Evolutionary conservation across 2,797 vertebrate genomes (phyloP), one percentile per base, ranked within the genome.

Genomic region (Vultur gryphus): DNA sequence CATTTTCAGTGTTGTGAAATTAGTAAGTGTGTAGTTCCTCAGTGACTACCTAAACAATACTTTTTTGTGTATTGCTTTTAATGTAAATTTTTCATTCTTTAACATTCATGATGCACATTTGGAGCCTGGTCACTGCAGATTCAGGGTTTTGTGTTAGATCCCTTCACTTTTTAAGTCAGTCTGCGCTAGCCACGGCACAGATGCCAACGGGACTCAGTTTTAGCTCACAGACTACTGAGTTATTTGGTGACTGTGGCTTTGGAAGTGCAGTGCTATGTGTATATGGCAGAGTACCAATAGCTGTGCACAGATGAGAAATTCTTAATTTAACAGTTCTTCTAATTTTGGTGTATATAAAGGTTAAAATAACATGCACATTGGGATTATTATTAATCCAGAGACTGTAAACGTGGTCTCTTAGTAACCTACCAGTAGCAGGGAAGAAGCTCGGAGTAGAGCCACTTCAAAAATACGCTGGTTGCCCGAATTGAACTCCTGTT

Each of bases 401-500:
- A 16, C 65, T 69, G 59, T 78, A 92, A 94, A 78, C 1, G 3
- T 87, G 87, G 71, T 96, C 37, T 94, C 92, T 82, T 91, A 86
- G 91, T 95, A 94, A 95, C 73, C 59, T 82, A 57, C n/a, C 4
- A 6, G 86, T 93, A 67, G 75, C 29, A 90, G 67, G 67, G 87
- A 84, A 96, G 83, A 90, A 90, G 84, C 73, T 95, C 59, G 0
- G 77, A 71, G 89, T 51, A 54, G 82, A 95, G 43, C 57, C 35
- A 41, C 93, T 87, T 95, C 75, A 80, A 92, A 95, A 94, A 85
- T 89, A 89, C 1, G 0, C 72, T 92, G 62, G 65, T 95, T 95
- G 92, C 95, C 96, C 6, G 76, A 97, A 61, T 9, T 97, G 94
- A 97, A 96, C 95, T 93, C 76, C 33, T 95, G 95, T 95, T 97